Evolutionary conservation across 2,113 vertebrate genomes (phyloP).

Genomic region (Mus spicilegus): DNA sequence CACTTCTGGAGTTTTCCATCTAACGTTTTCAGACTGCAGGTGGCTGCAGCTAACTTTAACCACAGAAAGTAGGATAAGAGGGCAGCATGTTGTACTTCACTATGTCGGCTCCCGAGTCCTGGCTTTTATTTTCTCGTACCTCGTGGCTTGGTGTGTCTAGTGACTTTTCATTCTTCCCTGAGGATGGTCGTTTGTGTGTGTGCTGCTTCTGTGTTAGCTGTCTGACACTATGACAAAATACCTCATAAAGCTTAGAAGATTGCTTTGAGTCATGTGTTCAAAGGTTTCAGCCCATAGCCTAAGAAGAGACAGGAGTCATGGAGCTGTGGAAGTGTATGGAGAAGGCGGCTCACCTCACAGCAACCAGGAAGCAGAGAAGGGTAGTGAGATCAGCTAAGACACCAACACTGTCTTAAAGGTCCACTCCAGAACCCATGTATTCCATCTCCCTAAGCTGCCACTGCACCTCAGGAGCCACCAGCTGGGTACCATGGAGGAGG

Average conservation of each 20-base stretch:
- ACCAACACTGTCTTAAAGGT: background rate
- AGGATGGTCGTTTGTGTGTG: too few relatives aligned
- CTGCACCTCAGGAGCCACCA: background rate
- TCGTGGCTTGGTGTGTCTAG: fast-evolving
- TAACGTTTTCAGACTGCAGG: background rate
- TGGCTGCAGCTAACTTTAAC: background rate
- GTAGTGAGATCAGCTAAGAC: background rate
- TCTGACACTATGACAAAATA: background rate
- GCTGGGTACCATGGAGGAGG: too few relatives aligned
- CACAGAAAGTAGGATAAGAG: background rate
- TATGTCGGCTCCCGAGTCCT: background rate
- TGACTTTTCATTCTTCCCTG: background rate
- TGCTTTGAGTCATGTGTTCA: background rate
- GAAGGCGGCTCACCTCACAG: background rate
- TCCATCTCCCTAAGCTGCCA: background rate
- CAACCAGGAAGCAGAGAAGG: background rate
- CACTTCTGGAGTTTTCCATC: background rate
- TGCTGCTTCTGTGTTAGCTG: background rate
- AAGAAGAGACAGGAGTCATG: background rate
- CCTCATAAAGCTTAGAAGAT: background rate
- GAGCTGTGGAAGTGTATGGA: too few relatives aligned
- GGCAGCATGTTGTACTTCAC: background rate
- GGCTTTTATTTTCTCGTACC: background rate
- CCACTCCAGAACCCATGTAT: background rate
- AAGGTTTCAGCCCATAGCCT: background rate